Conservation (phyloP, 2,888 invertebrate genomes). For the Laothoe populi region DNA sequence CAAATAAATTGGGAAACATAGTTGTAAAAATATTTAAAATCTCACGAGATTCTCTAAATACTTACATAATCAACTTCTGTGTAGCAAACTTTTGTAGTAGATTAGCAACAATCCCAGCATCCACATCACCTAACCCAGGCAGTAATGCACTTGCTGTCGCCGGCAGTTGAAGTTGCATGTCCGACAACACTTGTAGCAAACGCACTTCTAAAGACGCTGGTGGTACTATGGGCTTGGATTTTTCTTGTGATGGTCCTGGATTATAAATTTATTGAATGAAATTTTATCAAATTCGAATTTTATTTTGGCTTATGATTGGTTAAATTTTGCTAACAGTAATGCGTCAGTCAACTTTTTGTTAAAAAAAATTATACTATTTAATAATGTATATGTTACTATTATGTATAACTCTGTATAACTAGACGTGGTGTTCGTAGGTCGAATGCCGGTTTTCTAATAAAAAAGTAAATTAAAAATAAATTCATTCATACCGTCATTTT, state of each 20-base stretch:
- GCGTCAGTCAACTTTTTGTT: too few relatives aligned
- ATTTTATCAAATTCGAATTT: too few relatives aligned
- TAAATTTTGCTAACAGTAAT: too few relatives aligned
- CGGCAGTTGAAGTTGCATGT: slow-evolving; percentile 78
- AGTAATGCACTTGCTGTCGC: slow-evolving; percentile 72
- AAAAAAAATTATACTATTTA: too few relatives aligned
- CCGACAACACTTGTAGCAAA: slow-evolving; percentile 74
- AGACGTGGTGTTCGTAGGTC: too few relatives aligned
- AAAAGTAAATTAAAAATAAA: too few relatives aligned
- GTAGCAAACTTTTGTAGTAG: slow-evolving; percentile 79
- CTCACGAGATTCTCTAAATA: slow-evolving; percentile 12
- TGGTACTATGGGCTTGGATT: slow-evolving; percentile 57
- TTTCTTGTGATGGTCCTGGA: slow-evolving; percentile 51
- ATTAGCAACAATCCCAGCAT: slow-evolving; percentile 73
- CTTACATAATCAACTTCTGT: slow-evolving; percentile 79
- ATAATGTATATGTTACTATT: too few relatives aligned
- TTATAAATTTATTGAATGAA: neutral
- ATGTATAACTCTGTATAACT: too few relatives aligned
- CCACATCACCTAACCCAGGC: slow-evolving; percentile 75
- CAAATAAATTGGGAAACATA: neutral
- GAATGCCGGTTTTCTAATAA: too few relatives aligned
- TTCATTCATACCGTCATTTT: slow-evolving; percentile 62
- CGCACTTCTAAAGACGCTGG: slow-evolving; percentile 72
- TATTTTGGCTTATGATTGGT: too few relatives aligned
- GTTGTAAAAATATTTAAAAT: neutral